Conservation (phyloP, 2,888 invertebrate genomes). For the Drosophila phalerata region DNA sequence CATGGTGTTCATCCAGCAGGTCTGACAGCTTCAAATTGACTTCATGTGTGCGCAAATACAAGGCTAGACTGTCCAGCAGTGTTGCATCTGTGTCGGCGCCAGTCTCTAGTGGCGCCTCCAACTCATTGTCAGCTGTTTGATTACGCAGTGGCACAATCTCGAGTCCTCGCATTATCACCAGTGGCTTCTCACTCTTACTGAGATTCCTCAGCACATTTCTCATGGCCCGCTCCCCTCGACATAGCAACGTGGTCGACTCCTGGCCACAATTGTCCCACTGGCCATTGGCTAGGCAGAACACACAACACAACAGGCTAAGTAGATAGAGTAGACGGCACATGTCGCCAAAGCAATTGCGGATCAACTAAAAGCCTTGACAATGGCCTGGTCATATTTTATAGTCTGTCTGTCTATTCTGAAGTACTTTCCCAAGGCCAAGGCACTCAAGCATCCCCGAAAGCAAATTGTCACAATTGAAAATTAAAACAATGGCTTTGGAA, state of each 20-base stretch:
- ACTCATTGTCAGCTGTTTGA: constrained; percentile 65
- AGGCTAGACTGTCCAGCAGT: constrained; percentile 87
- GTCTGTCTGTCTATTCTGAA: constrained; percentile 37
- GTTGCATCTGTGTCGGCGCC: constrained; percentile 36
- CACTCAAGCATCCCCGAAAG: constrained; percentile 65
- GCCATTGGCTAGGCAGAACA: constrained; percentile 41
- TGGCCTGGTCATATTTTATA: constrained; percentile 71
- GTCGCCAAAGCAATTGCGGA: constrained; percentile 53
- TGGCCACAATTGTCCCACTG: constrained; percentile 54
- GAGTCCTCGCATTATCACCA: constrained; percentile 83
- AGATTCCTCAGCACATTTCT: constrained; percentile 87
- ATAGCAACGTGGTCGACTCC: constrained; percentile 82
- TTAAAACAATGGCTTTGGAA: constrained; percentile 68
- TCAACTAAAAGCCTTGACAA: constrained; percentile 73
- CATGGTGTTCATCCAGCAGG: constrained; percentile 86
- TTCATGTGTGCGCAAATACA: constrained; percentile 90
- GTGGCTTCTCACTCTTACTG: constrained; percentile 81
- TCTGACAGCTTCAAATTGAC: constrained; percentile 90
- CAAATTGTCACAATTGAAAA: constrained; percentile 74
- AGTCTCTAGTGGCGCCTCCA: constrained; percentile 17
- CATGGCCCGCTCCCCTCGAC: constrained; percentile 86
- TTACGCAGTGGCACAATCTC: constrained; percentile 80
- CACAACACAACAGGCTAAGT: constrained; percentile 41
- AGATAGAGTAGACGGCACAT: constrained; percentile 52
- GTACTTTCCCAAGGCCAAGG: constrained; percentile 73